A percentile compares a stretch with the other conserved stretches of the same genome.
Conservation (phyloP, 2,113 vertebrate genomes). For the Oreochromis niloticus region DNA sequence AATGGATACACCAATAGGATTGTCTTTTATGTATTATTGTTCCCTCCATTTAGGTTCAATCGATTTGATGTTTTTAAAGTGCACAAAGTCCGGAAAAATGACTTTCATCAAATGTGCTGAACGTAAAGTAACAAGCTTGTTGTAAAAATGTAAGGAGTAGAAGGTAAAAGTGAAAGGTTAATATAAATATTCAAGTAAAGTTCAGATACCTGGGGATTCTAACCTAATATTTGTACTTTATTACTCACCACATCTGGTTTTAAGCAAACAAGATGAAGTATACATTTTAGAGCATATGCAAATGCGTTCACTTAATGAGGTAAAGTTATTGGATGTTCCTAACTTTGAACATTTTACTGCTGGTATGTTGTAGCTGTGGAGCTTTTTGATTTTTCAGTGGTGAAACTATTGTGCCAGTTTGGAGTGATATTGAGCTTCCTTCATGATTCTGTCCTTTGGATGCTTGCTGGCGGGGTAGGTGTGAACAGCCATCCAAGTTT, state of each 20-base stretch:
- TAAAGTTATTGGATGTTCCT: neutral
- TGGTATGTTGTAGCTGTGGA: neutral
- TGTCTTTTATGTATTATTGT: neutral
- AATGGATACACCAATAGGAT: neutral
- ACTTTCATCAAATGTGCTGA: neutral
- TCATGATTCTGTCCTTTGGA: slow-evolving; percentile 1
- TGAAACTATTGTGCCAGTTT: neutral
- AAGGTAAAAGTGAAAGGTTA: neutral
- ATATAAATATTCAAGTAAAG: neutral
- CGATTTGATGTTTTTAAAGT: neutral
- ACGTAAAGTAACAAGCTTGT: neutral
- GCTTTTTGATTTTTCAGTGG: neutral
- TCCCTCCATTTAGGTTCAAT: neutral
- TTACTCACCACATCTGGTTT: neutral
- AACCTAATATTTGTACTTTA: neutral
- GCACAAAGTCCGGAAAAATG: neutral
- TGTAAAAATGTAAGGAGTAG: neutral
- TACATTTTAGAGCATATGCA: neutral
- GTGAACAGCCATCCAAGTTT: neutral
- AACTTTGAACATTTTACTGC: neutral
- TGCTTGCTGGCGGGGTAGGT: neutral
- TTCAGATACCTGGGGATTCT: neutral
- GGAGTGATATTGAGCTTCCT: neutral
- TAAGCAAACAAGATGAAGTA: neutral
- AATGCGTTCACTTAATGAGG: neutral